Base-by-base conservation (phyloP, 2,888 invertebrate genomes). In the Drosophila helvetica region DNA sequence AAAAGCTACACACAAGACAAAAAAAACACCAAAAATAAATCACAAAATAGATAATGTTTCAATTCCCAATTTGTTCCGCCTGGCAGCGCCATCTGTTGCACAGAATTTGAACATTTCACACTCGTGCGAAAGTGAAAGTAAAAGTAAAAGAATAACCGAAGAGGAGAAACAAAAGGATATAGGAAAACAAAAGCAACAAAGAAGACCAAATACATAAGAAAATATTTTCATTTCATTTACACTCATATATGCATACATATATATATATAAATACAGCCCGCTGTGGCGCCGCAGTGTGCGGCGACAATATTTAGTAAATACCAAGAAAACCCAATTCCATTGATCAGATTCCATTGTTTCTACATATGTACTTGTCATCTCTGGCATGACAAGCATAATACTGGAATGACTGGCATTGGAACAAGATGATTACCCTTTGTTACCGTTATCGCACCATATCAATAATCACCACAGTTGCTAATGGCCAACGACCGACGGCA, bases 181-280 rank as follows among this genome's bases (percentile, higher is more conserved):
- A n/a, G n/a, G n/a, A n/a, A n/a, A n/a, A n/a, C n/a, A n/a, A 4
- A 33, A 15, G 33, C 22, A 22, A 22, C 22, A 33, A 42, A 30
- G 19, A 15, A 18, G 6, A 19, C 12, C 25, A 27, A 25, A 54
- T 30, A 22, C 47, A 43, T 57, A 9, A 47, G 9, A 4, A 46
- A 66, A 69, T 79, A 80, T 78, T 77, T 78, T 70, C 77, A 74
- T 77, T 77, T 77, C 66, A 70, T 77, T 22, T 4, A 22, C 22
- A 22, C 22, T 22, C 6, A 25, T 25, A 25, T 6, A 25, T 0
- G 6, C 22, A 25, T 7, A 25, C 7, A 7, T 25, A 25, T 6
- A 1, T 1, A 7, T 6, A 1, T 25, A 25, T 25, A 22, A n/a
- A n/a, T n/a, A n/a, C n/a, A n/a, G n/a, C n/a, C n/a, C 4, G 25